These are phyloP conservation scores for Caloenas nicobarica DNA, from an alignment of 2,113 vertebrate genomes.

Conservation along the genomic window DNA sequence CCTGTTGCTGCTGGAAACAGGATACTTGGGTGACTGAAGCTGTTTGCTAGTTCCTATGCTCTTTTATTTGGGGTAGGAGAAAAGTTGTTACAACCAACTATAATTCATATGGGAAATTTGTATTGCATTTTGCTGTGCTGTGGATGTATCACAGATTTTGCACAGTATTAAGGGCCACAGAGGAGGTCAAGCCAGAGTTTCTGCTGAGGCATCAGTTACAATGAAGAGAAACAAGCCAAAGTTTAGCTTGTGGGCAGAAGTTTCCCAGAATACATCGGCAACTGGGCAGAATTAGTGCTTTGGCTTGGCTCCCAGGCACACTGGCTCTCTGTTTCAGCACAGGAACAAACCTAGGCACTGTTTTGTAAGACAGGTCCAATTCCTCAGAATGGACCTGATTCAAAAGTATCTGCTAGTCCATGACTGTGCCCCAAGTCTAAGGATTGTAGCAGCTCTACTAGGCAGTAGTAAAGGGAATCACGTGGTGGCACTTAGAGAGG, in stretches of 20 bases:
- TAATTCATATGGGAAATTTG: neutral
- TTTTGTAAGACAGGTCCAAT: neutral
- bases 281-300: slow-evolving; percentile 33
- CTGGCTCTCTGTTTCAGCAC: neutral
- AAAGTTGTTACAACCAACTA: neutral
- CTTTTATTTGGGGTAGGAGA: neutral
- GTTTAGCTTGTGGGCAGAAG: slow-evolving; percentile 68
- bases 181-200: slow-evolving; percentile 29
- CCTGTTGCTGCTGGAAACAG: neutral
- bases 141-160: neutral
- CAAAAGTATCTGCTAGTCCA: neutral
- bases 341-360: slow-evolving; percentile 27
- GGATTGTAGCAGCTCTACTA: neutral
- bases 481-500: neutral
- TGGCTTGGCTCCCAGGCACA: slow-evolving; percentile 41
- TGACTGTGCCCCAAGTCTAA: neutral
- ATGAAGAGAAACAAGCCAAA: slow-evolving; percentile 49
- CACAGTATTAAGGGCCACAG: slow-evolving; percentile 23
- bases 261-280: slow-evolving; percentile 58
- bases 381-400: slow-evolving; percentile 22
- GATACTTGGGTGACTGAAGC: neutral
- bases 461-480: neutral
- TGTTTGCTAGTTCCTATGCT: neutral
- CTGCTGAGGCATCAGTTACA: slow-evolving; percentile 34
- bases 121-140: neutral